Evolutionary conservation across 2,113 vertebrate species (phyloP), one percentile per base, ranked within the genome.

Genomic region (Saguinus imperator): DNA sequence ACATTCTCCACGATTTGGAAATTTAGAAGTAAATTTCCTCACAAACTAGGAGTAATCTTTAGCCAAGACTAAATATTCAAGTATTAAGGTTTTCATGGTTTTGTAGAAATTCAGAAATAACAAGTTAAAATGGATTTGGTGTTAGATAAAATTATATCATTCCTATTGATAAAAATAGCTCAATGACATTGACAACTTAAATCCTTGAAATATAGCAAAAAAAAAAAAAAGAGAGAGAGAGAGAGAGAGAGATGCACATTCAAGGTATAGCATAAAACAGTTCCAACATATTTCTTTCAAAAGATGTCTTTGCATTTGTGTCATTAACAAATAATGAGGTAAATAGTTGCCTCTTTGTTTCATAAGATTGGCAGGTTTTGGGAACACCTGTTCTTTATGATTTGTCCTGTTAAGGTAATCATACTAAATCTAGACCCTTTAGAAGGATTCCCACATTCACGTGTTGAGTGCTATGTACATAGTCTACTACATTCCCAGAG

Each of bases 301-400:
- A 98, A 97, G 95, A 98, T 94, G n/a, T 94, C 55, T 96, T 98
- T 96, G 93, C 93, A 91, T 97, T 95, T 95, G 77, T 96, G 87
- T 93, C 48, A 97, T 97, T 96, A 98, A 93, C 96, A 98, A 97
- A 97, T 94, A 97, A 93, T 95, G 98, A 98, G 97, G 98, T 98
- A 98, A 97, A 76, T 48, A 97, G 97, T 98, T 98, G 91, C 84
- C 73, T 37, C 50, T 92, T 95, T 88, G 45, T 97, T 97, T 80
- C 96, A 88, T 91, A 97, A 96, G 84, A 97, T 61, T 97, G 97
- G 94, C 94, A 97, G 92, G 48, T 66, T 77, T 89, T 40, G 79
- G 48, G 37, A 81, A 94, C 5, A 68, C 61, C 48, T 79, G 14
- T 61, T 97, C 76, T 91, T 57, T 76, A 70, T 43, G 35, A 57